Base-by-base conservation (phyloP, 64 coral and sea anemone species). In the Hydrozoanthus tunicans region DNA sequence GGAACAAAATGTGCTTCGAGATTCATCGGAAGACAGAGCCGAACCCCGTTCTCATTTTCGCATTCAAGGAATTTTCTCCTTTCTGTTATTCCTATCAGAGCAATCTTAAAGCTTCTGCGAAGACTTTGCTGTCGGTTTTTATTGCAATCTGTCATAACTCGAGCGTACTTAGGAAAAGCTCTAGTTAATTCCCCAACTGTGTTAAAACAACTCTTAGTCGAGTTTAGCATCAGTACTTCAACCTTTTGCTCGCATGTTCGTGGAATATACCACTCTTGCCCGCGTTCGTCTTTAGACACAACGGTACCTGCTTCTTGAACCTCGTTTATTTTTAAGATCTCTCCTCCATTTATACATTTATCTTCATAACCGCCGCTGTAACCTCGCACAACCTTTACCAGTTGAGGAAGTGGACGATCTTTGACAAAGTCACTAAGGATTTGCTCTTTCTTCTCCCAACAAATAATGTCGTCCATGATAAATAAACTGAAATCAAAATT, bases 1-100 rank as follows among this genome's bases (percentile, higher is more conserved):
- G 83, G 83, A 72, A 86, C 51, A 64, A 86, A 86, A n/a, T 53
- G 65, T 9, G 52, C 83, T 8, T 72, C 27, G 65, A 86, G 83
- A 56, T 17, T 71, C 83, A 86, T 86, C 3, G 83, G 83, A 86
- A 86, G 83, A 86, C 32, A 43, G 32, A 43, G 0, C 32, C 32
- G 32, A 43, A 43, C 32, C 2, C 32, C 32, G 32, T 43, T 58
- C 27, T 86, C n/a, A 14, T 86, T 86, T 7, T 86, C 2, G 6
- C 64, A 86, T n/a, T 86, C 83, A 1, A 86, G 65, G 59, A 56
- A 86, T 53, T 53, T 55, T 5, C 63, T 86, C 32, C 43, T 54
- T 70, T 71, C 14, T 53, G 83, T 86, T 9, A 71, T 71, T 70
- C 83, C 83, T 53, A 86, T 86, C 65, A 86, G 23, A 7, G 65